phyloP scores from a whole-genome alignment of 2,113 vertebrate genomes.

The Tetrao urogallus region DNA sequence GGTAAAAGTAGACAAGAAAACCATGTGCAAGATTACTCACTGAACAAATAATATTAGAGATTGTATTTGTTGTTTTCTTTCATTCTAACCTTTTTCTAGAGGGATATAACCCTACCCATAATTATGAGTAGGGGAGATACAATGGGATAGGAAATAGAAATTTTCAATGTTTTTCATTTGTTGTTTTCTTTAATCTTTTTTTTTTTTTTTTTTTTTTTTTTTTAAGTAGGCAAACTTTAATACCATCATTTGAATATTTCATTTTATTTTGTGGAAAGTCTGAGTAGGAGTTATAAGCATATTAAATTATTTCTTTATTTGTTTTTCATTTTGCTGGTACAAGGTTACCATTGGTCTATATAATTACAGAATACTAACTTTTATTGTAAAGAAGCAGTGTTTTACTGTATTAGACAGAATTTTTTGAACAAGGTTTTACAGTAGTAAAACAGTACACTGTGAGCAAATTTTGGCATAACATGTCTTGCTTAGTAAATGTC shows the following conservation, averaged over 20 bases:
- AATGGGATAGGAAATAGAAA: accelerated
- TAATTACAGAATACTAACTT: neutral
- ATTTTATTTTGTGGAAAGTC: neutral
- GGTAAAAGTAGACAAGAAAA: neutral
- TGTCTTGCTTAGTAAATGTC: neutral
- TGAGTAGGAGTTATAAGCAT: neutral
- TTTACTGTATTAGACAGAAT: neutral
- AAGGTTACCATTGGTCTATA: neutral
- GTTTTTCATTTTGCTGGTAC: neutral
- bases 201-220: neutral
- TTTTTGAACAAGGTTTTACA: neutral
- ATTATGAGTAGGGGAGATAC: too few relatives aligned
- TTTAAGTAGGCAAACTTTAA: neutral
- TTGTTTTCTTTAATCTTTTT: neutral
- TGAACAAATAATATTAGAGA: neutral
- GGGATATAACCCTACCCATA: neutral
- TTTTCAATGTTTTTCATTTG: neutral
- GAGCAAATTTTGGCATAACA: neutral
- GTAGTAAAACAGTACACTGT: neutral
- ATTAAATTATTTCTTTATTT: neutral
- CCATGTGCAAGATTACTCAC: neutral
- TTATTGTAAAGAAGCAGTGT: neutral
- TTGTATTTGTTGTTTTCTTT: neutral
- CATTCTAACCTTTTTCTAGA: neutral
- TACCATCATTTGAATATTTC: neutral